These are phyloP conservation scores for Druon quercuslanigerum DNA, from an alignment of 1,140 invertebrate species.

Conservation along the genomic window DNA sequence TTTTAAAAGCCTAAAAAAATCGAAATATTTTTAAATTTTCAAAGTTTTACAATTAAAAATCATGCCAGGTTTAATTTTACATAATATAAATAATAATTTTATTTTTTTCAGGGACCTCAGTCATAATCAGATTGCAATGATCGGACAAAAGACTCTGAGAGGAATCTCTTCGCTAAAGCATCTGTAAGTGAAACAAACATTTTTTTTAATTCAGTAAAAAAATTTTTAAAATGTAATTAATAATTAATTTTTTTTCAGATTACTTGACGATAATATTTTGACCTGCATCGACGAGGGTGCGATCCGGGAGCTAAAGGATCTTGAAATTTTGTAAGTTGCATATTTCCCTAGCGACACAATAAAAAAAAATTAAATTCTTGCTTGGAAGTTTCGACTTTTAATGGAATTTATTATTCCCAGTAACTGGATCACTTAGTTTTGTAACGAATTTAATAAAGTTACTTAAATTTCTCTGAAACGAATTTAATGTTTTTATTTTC, in stretches of 20 bases:
- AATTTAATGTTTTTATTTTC: constrained; percentile 31
- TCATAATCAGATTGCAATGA: constrained; percentile 91
- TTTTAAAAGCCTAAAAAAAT: no score
- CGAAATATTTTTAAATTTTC: no score
- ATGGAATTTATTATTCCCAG: constrained; percentile 1
- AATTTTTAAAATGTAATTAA: constrained; percentile 29
- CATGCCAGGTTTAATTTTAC: no score
- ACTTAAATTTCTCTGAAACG: background rate
- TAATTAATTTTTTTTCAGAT: constrained; percentile 75
- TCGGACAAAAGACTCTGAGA: constrained; percentile 90
- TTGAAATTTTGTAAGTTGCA: constrained; percentile 90
- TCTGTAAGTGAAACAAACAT: constrained; percentile 78
- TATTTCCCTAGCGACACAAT: background rate
- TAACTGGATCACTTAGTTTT: constrained; percentile 14
- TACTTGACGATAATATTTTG: constrained; percentile 95
- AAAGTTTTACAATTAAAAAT: no score
- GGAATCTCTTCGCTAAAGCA: constrained; percentile 88
- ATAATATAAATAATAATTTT: background rate
- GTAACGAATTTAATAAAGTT: constrained; percentile 7
- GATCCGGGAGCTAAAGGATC: constrained; percentile 86
- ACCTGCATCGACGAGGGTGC: constrained; percentile 94
- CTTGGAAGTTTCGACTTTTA: background rate
- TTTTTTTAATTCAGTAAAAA: constrained; percentile 27
- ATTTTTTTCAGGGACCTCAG: constrained; percentile 90
- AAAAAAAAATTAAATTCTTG: background rate